Evolutionary conservation across 2,888 invertebrate species (phyloP).

Genomic region (Tenthredo scrophulariae): DNA sequence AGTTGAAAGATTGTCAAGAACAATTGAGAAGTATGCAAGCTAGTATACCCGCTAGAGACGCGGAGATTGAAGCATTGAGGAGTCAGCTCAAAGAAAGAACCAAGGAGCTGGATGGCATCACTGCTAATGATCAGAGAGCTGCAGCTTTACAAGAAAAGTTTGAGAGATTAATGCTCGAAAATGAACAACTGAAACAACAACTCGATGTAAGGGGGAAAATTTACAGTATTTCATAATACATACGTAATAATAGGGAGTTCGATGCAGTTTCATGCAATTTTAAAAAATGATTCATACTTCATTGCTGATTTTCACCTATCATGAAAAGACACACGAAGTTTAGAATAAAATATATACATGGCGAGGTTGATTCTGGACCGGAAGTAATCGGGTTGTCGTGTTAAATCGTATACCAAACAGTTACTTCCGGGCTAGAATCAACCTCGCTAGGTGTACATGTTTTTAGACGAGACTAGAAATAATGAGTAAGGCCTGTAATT

Average conservation of each 20-base stretch:
- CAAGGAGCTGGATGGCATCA: conserved; percentile 77
- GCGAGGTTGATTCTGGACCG: too few species aligned
- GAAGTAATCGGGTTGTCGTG: too few species aligned
- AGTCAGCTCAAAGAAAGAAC: conserved; percentile 80
- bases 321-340: neutral
- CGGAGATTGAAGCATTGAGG: conserved; percentile 79
- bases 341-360: neutral
- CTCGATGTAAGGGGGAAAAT: conserved; percentile 65
- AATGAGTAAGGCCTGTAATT: neutral
- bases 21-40: conserved; percentile 73
- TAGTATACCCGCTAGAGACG: conserved; percentile 75
- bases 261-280: neutral
- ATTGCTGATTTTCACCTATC: neutral
- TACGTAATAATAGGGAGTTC: too few species aligned
- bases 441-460: too few species aligned
- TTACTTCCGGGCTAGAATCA: too few species aligned
- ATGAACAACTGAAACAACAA: conserved; percentile 77
- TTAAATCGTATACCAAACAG: neutral
- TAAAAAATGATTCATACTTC: neutral
- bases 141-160: conserved; percentile 77
- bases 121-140: conserved; percentile 79
- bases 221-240: neutral
- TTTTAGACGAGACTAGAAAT: neutral
- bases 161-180: conserved; percentile 78
- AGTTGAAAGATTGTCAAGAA: conserved; percentile 75